Conservation (phyloP, 2,888 invertebrate species). For the Mythimna vitellina region DNA sequence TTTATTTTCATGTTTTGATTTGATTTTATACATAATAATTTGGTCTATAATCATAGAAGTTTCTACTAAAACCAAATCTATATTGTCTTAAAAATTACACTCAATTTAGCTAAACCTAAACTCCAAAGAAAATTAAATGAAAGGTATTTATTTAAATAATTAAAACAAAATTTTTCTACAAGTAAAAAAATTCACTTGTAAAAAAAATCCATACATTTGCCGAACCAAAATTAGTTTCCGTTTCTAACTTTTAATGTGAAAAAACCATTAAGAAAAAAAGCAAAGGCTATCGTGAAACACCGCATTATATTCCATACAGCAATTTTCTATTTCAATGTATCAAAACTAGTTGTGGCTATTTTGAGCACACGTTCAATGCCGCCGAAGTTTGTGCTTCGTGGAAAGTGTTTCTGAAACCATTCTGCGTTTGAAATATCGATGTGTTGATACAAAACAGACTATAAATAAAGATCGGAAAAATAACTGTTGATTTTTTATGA, state of each 20-base stretch:
- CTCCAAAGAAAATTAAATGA: neutral
- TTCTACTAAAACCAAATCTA: neutral
- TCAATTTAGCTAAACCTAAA: neutral
- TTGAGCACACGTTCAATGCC: constrained; percentile 45
- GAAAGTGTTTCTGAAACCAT: constrained; percentile 31
- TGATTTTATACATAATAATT: neutral
- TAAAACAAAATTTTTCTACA: too few relatives aligned
- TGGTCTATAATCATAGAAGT: neutral
- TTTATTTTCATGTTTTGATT: neutral
- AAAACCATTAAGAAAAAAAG: neutral
- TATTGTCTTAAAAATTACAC: neutral
- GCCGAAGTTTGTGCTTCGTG: constrained; percentile 27
- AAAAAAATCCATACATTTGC: too few relatives aligned
- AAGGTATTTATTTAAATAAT: neutral
- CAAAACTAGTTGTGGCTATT: constrained; percentile 56
- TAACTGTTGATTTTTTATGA: constrained; percentile 20
- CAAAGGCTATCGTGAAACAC: constrained; percentile 10
- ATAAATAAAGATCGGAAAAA: constrained; percentile 38
- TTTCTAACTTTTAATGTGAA: neutral
- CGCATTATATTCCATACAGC: constrained; percentile 43
- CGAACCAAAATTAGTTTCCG: neutral
- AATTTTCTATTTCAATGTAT: constrained; percentile 60
- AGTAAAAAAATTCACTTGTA: neutral
- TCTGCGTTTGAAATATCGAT: constrained; percentile 25
- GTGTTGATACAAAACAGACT: constrained; percentile 26